Percentiles rank a stretch among this genome's conserved stretches.
phyloP scores from a whole-genome alignment of 2,797 vertebrate genomes.

The Sebastolobus alascanus region DNA sequence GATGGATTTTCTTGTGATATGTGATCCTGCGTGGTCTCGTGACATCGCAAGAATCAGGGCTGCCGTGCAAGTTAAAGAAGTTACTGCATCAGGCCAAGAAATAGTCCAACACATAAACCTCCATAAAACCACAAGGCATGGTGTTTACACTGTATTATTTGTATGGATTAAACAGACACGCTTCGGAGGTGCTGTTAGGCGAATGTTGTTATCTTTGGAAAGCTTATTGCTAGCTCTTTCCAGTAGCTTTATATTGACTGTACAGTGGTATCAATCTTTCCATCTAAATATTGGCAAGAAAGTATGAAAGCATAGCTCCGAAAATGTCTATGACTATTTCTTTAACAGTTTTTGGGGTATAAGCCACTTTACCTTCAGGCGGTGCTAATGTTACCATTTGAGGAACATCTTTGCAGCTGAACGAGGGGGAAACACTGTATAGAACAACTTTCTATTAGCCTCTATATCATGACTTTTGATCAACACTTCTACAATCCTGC shows the following conservation, averaged over 20 bases:
- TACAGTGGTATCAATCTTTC: neutral
- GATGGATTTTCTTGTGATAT: neutral
- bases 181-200: neutral
- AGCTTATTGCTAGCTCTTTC: neutral
- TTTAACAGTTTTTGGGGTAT: neutral
- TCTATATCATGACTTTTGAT: slow-evolving; percentile 30
- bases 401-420: slow-evolving; percentile 8
- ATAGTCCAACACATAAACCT: neutral
- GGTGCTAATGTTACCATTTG: slow-evolving; percentile 5
- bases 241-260: neutral
- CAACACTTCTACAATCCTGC: slow-evolving; percentile 15
- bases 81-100: neutral
- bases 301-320: neutral
- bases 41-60: neutral
- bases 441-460: slow-evolving; percentile 6
- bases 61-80: neutral
- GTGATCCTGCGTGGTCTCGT: neutral
- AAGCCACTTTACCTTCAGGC: slow-evolving; percentile 3
- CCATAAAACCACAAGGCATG: neutral
- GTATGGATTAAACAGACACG: neutral
- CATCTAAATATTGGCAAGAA: neutral
- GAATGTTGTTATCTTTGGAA: neutral
- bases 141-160: neutral
- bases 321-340: neutral
- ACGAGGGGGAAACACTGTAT: neutral